Conservation (phyloP, 2,113 vertebrate species). For the Nothoprocta pentlandii region DNA sequence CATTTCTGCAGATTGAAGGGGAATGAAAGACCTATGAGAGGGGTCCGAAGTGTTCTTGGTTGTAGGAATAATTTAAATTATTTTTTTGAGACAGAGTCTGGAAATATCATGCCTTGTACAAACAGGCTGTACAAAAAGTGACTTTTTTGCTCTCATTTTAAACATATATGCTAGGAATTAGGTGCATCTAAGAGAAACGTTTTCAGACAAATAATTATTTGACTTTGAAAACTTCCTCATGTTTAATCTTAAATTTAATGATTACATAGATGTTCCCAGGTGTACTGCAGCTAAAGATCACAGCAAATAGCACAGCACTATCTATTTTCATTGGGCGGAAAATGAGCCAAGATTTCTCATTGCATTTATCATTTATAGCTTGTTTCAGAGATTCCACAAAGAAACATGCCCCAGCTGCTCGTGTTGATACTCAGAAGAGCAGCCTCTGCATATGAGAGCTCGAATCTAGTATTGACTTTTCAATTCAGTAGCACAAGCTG, state of each 20-base stretch:
- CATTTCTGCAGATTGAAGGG: background rate
- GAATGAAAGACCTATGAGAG: background rate
- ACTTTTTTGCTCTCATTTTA: background rate
- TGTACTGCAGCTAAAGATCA: background rate
- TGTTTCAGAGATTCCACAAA: background rate
- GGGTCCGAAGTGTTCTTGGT: background rate
- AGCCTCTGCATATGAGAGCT: background rate
- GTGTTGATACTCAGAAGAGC: background rate
- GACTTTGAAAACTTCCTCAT: background rate
- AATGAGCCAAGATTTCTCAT: rapidly evolving
- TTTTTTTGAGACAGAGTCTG: background rate
- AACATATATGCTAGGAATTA: background rate
- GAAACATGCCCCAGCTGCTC: rapidly evolving
- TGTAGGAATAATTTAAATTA: background rate
- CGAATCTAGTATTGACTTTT: background rate
- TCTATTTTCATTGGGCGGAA: background rate
- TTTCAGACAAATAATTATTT: background rate
- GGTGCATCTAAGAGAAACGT: background rate
- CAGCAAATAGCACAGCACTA: background rate
- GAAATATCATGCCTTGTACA: background rate
- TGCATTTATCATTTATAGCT: background rate
- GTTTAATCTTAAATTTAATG: background rate
- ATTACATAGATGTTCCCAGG: background rate
- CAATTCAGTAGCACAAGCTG: background rate
- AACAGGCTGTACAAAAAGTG: background rate